Base-by-base conservation (phyloP, 2,113 vertebrate genomes). In the Pseudonaja textilis region DNA sequence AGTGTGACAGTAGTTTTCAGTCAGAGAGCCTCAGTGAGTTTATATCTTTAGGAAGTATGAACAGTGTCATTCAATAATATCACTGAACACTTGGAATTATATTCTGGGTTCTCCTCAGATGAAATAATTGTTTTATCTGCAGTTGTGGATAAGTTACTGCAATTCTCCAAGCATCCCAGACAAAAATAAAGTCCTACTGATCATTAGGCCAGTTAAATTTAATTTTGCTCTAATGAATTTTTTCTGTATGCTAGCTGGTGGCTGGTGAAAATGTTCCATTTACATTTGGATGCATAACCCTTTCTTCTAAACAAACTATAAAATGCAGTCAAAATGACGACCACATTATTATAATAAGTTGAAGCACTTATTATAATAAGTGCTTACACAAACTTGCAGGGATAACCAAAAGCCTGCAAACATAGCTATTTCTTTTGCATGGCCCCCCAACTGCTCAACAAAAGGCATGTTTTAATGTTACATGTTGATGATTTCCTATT, bases 1-100 rank as follows among this genome's bases (percentile, higher is more conserved):
- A 89, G 61, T 2, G 3, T 74, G 39, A n/a, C 0, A 45, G 4
- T 47, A 34, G 61, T 34, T n/a, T 74, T 88, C 1, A 90, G 0
- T 45, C n/a, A 54, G 34, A 34, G 29, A 90, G 47, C 47, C 69
- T 22, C 22, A n/a, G 5, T 54, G 90, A 22, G 1, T 34, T 57
- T 42, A 29, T 57, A 42, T 42, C 7, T 69, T 29, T 50, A 55
- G 3, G 45, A 11, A 10, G 2, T 52, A n/a, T 22, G 45, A 6
- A 88, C 26, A 50, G 34, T 22, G 59, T 8, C 42, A 14, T 42
- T 23, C 56, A 89, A 57, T 29, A 20, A 57, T n/a, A 25, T 7
- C n/a, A 39, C 1, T 5, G 87, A 9, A 88, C 26, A 88, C 29
- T 88, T 88, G 16, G 16, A 34, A 74, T 74, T 74, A 74, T 74